phyloP scores from a whole-genome alignment of 2,797 vertebrate species.

The Amazona finschi region DNA sequence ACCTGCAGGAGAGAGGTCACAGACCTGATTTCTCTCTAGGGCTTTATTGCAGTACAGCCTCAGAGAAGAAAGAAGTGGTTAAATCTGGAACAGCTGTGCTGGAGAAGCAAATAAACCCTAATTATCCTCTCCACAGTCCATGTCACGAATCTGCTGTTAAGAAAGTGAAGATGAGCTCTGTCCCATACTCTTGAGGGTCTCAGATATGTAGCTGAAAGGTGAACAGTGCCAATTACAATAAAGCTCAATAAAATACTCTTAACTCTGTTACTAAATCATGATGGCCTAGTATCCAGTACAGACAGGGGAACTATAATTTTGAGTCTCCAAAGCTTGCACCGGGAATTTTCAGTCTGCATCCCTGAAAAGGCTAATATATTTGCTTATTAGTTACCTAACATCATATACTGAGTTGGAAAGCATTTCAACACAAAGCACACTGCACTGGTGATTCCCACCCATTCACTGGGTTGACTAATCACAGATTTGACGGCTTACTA shows the following conservation, averaged over 20 bases:
- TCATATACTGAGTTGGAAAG: not conserved
- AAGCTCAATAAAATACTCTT: not conserved
- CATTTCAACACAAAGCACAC: not conserved
- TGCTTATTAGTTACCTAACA: not conserved
- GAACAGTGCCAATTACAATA: not conserved
- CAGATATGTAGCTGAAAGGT: not conserved
- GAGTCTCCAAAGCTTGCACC: not conserved
- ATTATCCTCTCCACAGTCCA: not conserved
- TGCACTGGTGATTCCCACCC: not conserved
- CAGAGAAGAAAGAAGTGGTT: not conserved
- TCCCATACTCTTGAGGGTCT: not conserved
- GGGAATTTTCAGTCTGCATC: not conserved
- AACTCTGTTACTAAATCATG: accelerated
- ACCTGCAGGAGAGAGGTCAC: not conserved
- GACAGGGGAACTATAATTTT: not conserved
- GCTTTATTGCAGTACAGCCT: accelerated
- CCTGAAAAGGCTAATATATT: not conserved
- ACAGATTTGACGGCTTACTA: not conserved
- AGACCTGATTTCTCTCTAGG: not conserved
- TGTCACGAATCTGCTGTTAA: not conserved
- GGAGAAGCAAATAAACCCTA: not conserved
- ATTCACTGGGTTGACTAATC: not conserved
- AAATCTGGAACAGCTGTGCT: not conserved
- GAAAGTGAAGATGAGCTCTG: accelerated
- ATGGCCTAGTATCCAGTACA: not conserved